Evolutionary conservation across 2,888 invertebrate species (phyloP).

Genomic region (Amblyjoppa proteus): DNA sequence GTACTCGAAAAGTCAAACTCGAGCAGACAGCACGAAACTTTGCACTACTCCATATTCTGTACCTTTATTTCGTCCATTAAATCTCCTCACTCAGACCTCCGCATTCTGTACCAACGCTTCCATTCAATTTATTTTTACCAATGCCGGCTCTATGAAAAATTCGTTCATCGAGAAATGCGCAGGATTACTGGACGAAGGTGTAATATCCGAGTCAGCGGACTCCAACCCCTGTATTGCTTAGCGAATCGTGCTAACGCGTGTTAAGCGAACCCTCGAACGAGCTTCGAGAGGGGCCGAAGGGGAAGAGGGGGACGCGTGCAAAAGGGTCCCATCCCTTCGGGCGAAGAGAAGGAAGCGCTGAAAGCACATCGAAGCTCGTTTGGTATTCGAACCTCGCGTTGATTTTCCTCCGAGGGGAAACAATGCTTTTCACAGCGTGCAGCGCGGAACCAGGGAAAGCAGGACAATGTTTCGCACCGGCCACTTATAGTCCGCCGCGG

Average conservation of each 20-base stretch:
- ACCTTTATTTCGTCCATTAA: background rate
- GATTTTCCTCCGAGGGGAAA: constrained; percentile 38
- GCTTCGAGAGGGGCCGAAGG: constrained; percentile 33
- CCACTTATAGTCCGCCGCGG: constrained; percentile 3
- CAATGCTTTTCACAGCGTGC: constrained; percentile 16
- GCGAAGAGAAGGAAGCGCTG: background rate
- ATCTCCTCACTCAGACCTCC: background rate
- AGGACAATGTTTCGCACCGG: background rate
- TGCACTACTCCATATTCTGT: background rate
- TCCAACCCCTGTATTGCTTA: constrained; percentile 34
- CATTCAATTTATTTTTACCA: background rate
- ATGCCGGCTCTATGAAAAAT: background rate
- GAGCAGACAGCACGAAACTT: background rate
- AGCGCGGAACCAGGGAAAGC: background rate
- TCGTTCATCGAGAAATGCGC: background rate
- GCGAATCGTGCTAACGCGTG: constrained; percentile 28
- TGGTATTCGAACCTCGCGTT: constrained; percentile 50
- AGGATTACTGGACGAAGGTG: background rate
- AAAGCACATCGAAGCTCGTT: constrained; percentile 40
- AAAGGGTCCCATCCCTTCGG: background rate
- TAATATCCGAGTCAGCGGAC: constrained; percentile 23
- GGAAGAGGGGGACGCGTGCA: constrained; percentile 15
- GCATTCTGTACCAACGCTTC: background rate
- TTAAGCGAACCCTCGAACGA: constrained; percentile 20
- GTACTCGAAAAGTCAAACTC: background rate